Percentiles rank a stretch among this genome's conserved stretches.
Evolutionary conservation across 2,113 vertebrate genomes (phyloP).

Genomic region (Hypocryptadius cinnamomeus): DNA sequence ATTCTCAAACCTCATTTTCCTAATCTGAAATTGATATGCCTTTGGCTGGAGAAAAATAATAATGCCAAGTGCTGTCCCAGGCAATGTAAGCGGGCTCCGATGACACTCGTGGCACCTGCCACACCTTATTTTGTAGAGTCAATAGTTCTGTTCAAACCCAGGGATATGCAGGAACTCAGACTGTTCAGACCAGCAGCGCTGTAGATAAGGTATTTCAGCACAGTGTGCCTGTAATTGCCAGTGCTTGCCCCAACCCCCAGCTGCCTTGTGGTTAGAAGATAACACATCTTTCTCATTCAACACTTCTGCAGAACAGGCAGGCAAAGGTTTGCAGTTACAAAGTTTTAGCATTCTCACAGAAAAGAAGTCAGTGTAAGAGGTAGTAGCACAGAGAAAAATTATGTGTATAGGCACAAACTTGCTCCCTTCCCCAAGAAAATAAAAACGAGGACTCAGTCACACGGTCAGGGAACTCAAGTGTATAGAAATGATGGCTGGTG

Average conservation of each 20-base stretch:
- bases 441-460: neutral
- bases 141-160: slow-evolving; percentile 61
- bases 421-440: neutral
- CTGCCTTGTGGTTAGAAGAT: neutral
- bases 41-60: neutral
- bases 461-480: neutral
- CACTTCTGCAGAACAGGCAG: neutral
- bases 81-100: neutral
- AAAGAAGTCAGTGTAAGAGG: neutral
- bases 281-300: neutral
- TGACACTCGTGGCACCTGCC: neutral
- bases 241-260: neutral
- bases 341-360: neutral
- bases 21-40: neutral
- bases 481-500: neutral
- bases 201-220: neutral
- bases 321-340: neutral
- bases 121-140: neutral
- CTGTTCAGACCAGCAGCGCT: slow-evolving; percentile 63
- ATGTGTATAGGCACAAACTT: accelerated
- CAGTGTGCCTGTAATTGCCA: too few species aligned
- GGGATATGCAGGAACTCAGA: slow-evolving; percentile 58
- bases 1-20: neutral
- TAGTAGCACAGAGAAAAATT: neutral
- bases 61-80: neutral